Conservation (phyloP, 2,113 vertebrate species). For the Glaucidium brasilianum region DNA sequence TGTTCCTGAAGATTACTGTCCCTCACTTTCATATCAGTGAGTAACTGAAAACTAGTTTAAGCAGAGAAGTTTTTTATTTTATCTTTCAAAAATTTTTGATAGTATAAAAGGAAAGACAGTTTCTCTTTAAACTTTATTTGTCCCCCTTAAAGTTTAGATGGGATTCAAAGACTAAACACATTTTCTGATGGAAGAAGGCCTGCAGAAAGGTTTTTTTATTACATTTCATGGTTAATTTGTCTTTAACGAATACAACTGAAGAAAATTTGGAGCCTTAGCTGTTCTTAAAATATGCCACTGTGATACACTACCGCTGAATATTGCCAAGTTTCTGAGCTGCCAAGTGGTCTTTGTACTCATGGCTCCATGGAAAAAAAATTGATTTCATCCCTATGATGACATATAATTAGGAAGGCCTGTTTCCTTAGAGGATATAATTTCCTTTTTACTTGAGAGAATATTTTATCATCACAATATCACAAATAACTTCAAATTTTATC, state of each 20-base stretch:
- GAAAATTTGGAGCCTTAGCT: neutral
- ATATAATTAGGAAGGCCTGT: constrained; percentile 26
- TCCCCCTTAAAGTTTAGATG: neutral
- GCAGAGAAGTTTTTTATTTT: neutral
- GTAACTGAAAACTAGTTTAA: neutral
- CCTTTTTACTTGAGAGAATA: constrained; percentile 12
- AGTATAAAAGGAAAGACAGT: neutral
- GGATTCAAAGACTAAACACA: neutral
- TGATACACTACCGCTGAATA: neutral
- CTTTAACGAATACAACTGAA: neutral
- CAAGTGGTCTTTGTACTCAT: neutral
- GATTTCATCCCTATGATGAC: constrained; percentile 25
- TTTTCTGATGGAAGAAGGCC: neutral
- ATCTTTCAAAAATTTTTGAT: neutral
- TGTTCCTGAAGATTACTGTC: neutral
- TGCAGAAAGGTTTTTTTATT: neutral
- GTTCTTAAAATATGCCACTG: neutral
- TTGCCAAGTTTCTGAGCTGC: neutral
- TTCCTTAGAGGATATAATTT: constrained; percentile 46
- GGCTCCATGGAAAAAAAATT: neutral
- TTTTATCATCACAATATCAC: neutral
- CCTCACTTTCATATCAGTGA: neutral
- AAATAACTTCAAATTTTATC: constrained; percentile 43
- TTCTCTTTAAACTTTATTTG: neutral
- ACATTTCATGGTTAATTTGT: constrained; percentile 21